Evolutionary conservation across 2,797 vertebrate genomes (phyloP).

Genomic region (Sebastes itinus): DNA sequence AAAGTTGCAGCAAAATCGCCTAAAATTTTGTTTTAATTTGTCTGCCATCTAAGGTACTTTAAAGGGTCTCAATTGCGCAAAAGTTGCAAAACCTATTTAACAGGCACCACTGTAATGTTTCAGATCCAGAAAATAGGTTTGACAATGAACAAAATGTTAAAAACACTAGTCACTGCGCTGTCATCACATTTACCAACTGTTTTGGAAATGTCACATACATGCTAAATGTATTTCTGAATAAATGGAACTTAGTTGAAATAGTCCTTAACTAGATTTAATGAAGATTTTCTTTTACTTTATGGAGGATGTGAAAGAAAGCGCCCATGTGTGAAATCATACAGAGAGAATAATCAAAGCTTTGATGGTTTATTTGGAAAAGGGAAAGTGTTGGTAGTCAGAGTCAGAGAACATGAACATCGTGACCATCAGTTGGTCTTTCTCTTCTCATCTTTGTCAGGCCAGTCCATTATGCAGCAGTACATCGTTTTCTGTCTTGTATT

Average conservation of each 20-base stretch:
- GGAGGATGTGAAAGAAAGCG: conserved; percentile 1
- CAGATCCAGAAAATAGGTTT: background rate
- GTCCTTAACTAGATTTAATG: background rate
- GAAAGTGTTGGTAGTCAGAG: conserved; percentile 10
- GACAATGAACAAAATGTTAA: background rate
- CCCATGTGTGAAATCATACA: conserved; percentile 14
- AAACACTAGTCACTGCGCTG: background rate
- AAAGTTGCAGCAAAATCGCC: background rate
- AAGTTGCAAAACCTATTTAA: background rate
- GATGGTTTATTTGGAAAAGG: conserved; percentile 9
- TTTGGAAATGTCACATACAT: background rate
- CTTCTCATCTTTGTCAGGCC: conserved; percentile 34
- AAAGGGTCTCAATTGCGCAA: background rate
- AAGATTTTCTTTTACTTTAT: background rate
- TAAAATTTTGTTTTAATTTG: background rate
- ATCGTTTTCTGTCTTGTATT: conserved; percentile 61
- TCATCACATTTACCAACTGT: background rate
- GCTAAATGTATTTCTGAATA: background rate
- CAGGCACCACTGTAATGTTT: background rate
- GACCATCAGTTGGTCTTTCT: background rate
- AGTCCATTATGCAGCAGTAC: conserved; percentile 36
- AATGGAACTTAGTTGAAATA: background rate
- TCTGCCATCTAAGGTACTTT: background rate
- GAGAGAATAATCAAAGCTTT: background rate
- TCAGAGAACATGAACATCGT: conserved; percentile 15